Evolutionary conservation across 2,113 vertebrate species (phyloP), one percentile per base, ranked within the genome.

Genomic region (Herpetotheres cachinnans): DNA sequence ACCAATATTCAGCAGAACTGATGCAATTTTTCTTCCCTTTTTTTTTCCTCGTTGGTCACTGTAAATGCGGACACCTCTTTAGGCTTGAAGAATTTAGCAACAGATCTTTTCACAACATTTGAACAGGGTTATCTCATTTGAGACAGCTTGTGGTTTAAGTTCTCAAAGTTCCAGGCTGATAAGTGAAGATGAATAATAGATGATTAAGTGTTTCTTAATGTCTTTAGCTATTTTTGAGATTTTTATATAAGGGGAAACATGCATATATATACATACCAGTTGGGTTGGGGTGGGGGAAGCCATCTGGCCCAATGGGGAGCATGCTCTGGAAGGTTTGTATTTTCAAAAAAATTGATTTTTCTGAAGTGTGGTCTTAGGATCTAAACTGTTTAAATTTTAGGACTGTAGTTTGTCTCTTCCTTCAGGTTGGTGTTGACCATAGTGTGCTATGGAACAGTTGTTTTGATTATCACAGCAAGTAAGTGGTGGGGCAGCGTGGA

Each of bases 21-120:
- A 30, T 76, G 92, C 65, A 95, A 91, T 78, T 78, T 93, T 94
- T 91, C 84, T 94, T 96, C 77, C 73, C 49, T 50, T 80, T 84
- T 89, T 88, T 11, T 13, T 15, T 84, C 29, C 17, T 86, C 3
- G 3, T 78, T 86, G 55, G 55, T 90, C 91, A 72, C 42, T 78
- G 20, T 94, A 89, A 95, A 74, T 77, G 47, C 58, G 82, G 40
- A 55, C 52, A 61, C 56, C 50, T 96, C 82, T 91, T 91, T 16
- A 83, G 66, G 13, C 93, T 47, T 89, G 66, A 95, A 92, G 32
- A 91, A 86, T 61, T 77, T 55, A 58, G 89, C 49, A 86, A 52
- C 26, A 78, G n/a, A 50, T 50, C 42, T 96, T 94, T 96, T 47
- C 42, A 90, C 29, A 67, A 81, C 61, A 63, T 66, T 58, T 91